A percentile compares a stretch with the other conserved stretches of the same genome.
Evolutionary conservation across 2,113 vertebrate genomes (phyloP).

Genomic region (Hyla sarda): DNA sequence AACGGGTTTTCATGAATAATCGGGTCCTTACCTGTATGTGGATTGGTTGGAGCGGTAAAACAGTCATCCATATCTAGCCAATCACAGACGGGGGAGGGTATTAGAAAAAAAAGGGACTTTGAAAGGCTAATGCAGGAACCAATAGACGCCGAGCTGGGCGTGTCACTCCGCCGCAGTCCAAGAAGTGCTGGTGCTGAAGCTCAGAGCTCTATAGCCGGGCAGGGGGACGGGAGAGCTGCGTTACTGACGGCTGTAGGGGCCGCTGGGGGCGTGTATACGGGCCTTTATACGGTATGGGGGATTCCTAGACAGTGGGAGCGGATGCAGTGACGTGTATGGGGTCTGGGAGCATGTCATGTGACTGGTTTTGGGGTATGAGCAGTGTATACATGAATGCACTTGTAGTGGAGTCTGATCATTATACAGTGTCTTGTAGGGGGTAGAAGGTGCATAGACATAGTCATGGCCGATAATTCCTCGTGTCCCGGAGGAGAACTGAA

Average conservation of each 20-base stretch:
- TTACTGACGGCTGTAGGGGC: not conserved
- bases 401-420: not conserved
- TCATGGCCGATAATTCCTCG: not conserved
- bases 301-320: not conserved
- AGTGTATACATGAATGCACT: not conserved
- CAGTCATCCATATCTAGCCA: not conserved
- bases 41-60: not conserved
- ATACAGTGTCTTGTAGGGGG: not conserved
- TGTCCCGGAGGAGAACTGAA: not conserved
- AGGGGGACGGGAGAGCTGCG: conserved; percentile 28
- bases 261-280: not conserved
- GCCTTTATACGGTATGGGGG: not conserved
- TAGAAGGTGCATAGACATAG: not conserved
- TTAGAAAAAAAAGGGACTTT: not conserved
- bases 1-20: not conserved
- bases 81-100: not conserved
- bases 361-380: not conserved
- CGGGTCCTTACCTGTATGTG: not conserved
- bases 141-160: conserved; percentile 42
- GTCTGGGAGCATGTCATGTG: not conserved
- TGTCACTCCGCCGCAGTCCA: not conserved
- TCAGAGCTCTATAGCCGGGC: not conserved
- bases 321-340: not conserved
- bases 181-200: not conserved
- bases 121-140: not conserved